Percentiles rank a stretch among this genome's conserved stretches.
These are phyloP conservation scores for Hypomesus transpacificus DNA, from an alignment of 2,113 vertebrate species.

Conservation along the genomic window DNA sequence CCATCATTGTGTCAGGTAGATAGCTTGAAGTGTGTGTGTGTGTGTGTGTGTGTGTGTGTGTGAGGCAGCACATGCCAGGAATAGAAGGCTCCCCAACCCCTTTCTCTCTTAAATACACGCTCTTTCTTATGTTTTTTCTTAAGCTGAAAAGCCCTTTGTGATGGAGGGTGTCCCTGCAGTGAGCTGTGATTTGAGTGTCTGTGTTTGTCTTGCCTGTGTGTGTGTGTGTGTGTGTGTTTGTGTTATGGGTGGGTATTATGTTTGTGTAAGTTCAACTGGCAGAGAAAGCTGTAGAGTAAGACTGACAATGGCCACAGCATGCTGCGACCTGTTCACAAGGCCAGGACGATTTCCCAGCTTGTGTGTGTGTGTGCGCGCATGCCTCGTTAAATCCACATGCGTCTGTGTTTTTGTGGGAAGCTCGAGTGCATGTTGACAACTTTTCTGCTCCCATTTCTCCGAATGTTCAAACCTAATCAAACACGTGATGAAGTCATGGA, in stretches of 20 bases:
- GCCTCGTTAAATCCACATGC: neutral
- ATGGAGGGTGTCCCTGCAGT: slow-evolving; percentile 33
- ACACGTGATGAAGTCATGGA: slow-evolving; percentile 36
- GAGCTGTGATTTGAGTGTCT: slow-evolving; percentile 24
- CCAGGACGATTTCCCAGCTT: slow-evolving; percentile 47
- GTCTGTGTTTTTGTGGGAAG: slow-evolving; percentile 2
- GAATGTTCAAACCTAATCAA: slow-evolving; percentile 23
- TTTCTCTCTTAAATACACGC: slow-evolving; percentile 29
- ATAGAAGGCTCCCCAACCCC: slow-evolving; percentile 29
- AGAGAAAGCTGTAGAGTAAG: slow-evolving; percentile 63
- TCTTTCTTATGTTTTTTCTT: slow-evolving; percentile 17
- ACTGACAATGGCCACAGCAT: slow-evolving; percentile 40
- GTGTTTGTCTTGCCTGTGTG: slow-evolving; percentile 33
- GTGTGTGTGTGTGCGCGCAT: slow-evolving; percentile 29
- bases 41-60: slow-evolving; percentile 33
- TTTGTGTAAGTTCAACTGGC: slow-evolving; percentile 47
- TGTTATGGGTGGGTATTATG: neutral
- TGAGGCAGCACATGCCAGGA: slow-evolving; percentile 51
- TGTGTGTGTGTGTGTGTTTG: slow-evolving; percentile 15
- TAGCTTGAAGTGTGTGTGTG: slow-evolving; percentile 23
- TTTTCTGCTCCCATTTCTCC: slow-evolving; percentile 44
- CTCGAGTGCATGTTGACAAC: slow-evolving; percentile 56
- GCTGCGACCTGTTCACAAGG: slow-evolving; percentile 49
- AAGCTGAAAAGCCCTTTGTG: slow-evolving; percentile 36
- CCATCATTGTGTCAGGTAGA: slow-evolving; percentile 20